phyloP scores from a whole-genome alignment of 2,113 vertebrate genomes.

The Ciconia stormi region DNA sequence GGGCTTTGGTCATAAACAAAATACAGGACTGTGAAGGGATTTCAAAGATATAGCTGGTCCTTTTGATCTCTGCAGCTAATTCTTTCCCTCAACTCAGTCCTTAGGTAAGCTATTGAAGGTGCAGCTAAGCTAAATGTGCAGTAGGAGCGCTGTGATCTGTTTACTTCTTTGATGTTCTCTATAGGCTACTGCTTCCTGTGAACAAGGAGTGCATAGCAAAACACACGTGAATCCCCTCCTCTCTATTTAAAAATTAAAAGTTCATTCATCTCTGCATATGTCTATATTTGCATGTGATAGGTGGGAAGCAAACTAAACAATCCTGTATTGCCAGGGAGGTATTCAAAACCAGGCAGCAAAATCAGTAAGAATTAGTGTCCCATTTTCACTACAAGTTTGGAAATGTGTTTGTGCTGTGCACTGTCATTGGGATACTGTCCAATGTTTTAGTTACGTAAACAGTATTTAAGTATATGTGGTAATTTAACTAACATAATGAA shows the following conservation, averaged over 20 bases:
- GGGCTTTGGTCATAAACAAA: conserved; percentile 18
- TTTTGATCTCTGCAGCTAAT: conserved; percentile 23
- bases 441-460: neutral
- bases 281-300: neutral
- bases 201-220: neutral
- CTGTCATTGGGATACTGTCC: neutral
- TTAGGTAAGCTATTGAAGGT: neutral
- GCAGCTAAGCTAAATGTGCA: neutral
- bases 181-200: neutral
- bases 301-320: neutral
- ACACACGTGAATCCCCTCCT: neutral
- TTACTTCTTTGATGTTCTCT: conserved; percentile 11
- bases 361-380: neutral
- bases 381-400: neutral
- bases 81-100: neutral
- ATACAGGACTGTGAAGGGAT: conserved; percentile 5
- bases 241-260: neutral
- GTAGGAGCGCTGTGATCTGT: neutral
- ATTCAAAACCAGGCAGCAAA: neutral
- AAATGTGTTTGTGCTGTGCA: neutral
- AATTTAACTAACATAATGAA: neutral
- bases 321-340: neutral
- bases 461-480: neutral
- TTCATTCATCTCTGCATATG: neutral
- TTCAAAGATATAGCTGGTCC: neutral